These are phyloP conservation scores for Ammospiza maritima DNA, from an alignment of 2,797 vertebrate species.

Conservation along the genomic window DNA sequence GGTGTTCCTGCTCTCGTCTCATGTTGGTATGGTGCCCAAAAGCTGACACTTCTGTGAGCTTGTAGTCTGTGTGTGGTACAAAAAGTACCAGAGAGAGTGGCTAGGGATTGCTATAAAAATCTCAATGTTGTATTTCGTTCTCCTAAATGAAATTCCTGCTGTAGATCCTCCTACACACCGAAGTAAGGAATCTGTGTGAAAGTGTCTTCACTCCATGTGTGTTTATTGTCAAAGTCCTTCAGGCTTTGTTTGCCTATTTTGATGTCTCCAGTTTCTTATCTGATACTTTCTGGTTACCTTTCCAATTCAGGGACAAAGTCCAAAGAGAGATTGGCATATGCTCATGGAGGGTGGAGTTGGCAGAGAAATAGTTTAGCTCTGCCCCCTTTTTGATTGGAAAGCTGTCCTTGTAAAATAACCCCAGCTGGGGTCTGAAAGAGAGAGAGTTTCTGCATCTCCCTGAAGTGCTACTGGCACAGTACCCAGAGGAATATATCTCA, in stretches of 20 bases:
- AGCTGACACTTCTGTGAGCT: not conserved
- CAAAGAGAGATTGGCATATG: not conserved
- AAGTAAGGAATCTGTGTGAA: not conserved
- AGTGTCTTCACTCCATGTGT: constrained; percentile 2
- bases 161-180: not conserved
- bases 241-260: constrained; percentile 66
- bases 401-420: not conserved
- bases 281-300: constrained; percentile 58
- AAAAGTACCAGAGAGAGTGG: not conserved
- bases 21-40: not conserved
- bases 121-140: not conserved
- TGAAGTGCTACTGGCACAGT: not conserved
- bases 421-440: not conserved
- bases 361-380: constrained; percentile 22
- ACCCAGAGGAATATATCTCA: not conserved
- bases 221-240: constrained; percentile 63
- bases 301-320: constrained; percentile 46
- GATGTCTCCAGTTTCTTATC: constrained; percentile 65
- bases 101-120: not conserved
- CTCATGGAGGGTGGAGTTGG: not conserved
- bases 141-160: not conserved
- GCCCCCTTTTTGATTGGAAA: not conserved
- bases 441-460: not conserved
- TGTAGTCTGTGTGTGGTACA: not conserved
- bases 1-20: not conserved